Percentiles rank a stretch among this genome's conserved stretches.
phyloP scores from a whole-genome alignment of 2,113 vertebrate species.

The Herpetotheres cachinnans region DNA sequence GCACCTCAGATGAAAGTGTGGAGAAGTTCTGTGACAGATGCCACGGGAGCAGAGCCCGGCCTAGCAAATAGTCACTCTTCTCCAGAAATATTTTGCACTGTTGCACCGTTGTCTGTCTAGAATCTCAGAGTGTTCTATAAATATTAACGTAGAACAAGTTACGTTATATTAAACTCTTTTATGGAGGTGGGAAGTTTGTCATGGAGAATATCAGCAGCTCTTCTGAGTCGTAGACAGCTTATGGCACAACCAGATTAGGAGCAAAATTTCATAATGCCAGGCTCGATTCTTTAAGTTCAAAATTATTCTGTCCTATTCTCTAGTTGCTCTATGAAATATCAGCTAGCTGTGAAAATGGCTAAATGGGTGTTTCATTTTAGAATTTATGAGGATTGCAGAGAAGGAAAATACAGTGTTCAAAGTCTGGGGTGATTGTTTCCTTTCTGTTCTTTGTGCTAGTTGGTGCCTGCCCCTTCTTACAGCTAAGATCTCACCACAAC shows the following conservation, averaged over 20 bases:
- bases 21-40: neutral
- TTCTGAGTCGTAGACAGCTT: neutral
- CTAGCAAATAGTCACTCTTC: neutral
- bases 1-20: neutral
- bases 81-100: neutral
- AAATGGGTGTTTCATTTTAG: neutral
- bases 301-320: neutral
- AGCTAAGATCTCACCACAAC: neutral
- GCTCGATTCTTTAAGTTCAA: neutral
- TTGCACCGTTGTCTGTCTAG: neutral
- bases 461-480: neutral
- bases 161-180: neutral
- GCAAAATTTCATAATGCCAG: neutral
- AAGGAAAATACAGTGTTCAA: neutral
- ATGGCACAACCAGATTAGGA: neutral
- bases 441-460: neutral
- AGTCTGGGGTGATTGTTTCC: neutral
- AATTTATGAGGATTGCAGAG: neutral
- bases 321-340: neutral
- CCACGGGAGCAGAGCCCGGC: neutral
- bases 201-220: neutral
- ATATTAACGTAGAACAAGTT: neutral
- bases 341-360: neutral
- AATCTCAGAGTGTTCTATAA: constrained; percentile 1
- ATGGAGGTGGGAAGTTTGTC: neutral